Base-by-base conservation (phyloP, 2,888 invertebrate genomes). In the Sericinus montela region DNA sequence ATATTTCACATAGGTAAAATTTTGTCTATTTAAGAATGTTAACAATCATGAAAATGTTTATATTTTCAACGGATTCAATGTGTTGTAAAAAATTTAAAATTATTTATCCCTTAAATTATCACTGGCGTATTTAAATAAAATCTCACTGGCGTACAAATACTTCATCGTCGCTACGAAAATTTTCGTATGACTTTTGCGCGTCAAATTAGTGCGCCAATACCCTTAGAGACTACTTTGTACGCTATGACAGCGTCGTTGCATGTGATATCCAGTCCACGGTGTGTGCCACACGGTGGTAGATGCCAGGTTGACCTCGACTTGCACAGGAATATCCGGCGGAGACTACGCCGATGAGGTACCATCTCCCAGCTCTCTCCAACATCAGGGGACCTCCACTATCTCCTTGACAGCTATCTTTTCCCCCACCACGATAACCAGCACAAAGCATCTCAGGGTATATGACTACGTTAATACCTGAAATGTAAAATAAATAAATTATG, bases 371-470 rank as follows among this genome's bases (percentile, higher is more conserved):
- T 62, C 94, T 92, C 72, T 97, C 97, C 56, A 97, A 83, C 97
- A 97, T 97, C 45, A 97, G 80, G 0, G 97, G 97, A 0, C 97
- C 97, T 0, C 97, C 97, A 36, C 94, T 94, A 80, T 96, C 95
- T 0, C 95, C 95, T 88, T 95, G 91, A 54, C 89, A 89, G 58
- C 93, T 93, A 79, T 95, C 95, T 64, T 95, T 93, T 25, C 97
- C 96, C 0, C 97, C 97, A 19, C 93, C 94, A 44, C 96, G 92
- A 76, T 97, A 97, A 1, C 97, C 97, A 0, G 97, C 97, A 73
- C 97, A 97, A 78, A 97, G 92, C 97, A 97, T 97, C 80, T 97
- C 97, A 36, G 97, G 97, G 79, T 97, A 97, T 67, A 97, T 97
- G 11, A 97, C 94, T 34, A 96, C 95, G 72, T 95, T 95, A 64